Conservation (phyloP, 1,140 invertebrate species). For the Chrysopa pallens region DNA sequence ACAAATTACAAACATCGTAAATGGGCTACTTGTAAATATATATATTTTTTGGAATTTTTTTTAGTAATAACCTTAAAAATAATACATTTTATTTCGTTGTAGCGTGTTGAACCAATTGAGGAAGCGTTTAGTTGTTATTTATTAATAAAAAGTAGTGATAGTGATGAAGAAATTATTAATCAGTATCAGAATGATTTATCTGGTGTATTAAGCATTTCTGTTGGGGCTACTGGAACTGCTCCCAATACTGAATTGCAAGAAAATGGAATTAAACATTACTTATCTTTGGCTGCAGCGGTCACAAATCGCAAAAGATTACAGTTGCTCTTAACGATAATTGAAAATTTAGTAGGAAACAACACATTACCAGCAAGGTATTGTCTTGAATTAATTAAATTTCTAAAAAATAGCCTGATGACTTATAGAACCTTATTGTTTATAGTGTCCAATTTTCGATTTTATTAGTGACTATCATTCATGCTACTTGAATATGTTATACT, state of each 20-base stretch:
- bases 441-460: too few relatives aligned
- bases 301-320: conserved; percentile 52
- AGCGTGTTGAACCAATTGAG: conserved; percentile 68
- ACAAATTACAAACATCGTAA: conserved; percentile 40
- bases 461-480: too few relatives aligned
- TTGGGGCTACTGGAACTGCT: conserved; percentile 21
- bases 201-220: conserved; percentile 20
- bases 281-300: conserved; percentile 44
- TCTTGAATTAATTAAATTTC: background rate
- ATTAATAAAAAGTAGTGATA: conserved; percentile 41
- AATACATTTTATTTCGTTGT: conserved; percentile 4
- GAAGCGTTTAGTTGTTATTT: conserved; percentile 75
- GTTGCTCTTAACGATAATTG: conserved; percentile 49
- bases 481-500: too few relatives aligned
- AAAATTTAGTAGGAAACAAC: conserved; percentile 48
- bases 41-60: background rate
- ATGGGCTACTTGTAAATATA: conserved; percentile 41
- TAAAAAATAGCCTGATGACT: too few relatives aligned
- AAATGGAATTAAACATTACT: conserved; percentile 45
- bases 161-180: conserved; percentile 42
- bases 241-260: conserved; percentile 51
- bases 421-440: too few relatives aligned
- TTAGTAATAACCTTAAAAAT: background rate
- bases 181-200: conserved; percentile 43
- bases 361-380: conserved; percentile 39